Conservation (phyloP, 1,140 invertebrate species). For the Brachionus asplanchnoidis region DNA sequence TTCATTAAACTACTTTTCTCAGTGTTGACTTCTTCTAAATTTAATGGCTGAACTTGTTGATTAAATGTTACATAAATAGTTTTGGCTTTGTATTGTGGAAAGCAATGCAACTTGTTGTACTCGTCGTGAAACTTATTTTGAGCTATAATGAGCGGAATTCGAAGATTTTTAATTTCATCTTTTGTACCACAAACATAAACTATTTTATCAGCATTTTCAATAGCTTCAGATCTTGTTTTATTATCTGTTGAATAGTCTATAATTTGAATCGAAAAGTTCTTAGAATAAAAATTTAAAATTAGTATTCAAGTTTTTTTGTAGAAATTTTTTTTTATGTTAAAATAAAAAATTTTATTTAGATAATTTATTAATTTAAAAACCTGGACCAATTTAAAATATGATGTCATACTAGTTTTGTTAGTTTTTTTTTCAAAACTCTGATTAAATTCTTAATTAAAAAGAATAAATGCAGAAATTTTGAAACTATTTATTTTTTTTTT, state of each 20-base stretch:
- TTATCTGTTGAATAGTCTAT: not conserved
- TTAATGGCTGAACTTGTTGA: not conserved
- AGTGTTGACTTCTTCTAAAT: not conserved
- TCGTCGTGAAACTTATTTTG: slow-evolving; percentile 24
- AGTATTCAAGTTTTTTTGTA: not conserved
- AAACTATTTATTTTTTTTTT: too few species aligned
- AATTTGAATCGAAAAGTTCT: slow-evolving; percentile 1
- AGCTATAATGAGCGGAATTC: not conserved
- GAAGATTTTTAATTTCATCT: not conserved
- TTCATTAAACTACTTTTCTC: not conserved
- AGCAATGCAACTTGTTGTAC: slow-evolving; percentile 14
- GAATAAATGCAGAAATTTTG: too few species aligned
- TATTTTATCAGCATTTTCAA: not conserved
- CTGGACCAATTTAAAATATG: too few species aligned
- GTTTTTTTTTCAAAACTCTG: too few species aligned
- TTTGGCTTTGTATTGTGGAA: not conserved
- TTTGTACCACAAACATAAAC: slow-evolving; percentile 8
- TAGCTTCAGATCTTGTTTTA: not conserved
- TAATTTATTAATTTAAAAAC: not conserved
- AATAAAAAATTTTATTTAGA: not conserved
- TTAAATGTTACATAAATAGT: not conserved
- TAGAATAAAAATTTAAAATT: not conserved
- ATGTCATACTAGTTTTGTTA: too few species aligned
- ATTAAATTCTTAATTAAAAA: too few species aligned
- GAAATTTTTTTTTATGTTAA: not conserved